phyloP scores from a whole-genome alignment of 2,113 vertebrate species.

The Nerophis ophidion region DNA sequence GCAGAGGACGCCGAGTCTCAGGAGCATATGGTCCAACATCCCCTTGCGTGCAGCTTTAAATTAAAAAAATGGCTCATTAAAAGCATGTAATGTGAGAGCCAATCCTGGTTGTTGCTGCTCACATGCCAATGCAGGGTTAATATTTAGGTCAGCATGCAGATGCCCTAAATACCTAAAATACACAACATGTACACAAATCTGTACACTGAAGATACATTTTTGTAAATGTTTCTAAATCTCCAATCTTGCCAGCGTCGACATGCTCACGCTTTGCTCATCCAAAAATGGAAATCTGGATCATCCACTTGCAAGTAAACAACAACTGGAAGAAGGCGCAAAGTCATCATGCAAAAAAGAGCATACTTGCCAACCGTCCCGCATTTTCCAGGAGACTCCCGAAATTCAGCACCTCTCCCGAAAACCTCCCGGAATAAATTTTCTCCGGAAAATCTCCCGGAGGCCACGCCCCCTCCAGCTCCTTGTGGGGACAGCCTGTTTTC shows the following conservation, averaged over 20 bases:
- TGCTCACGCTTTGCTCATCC: constrained; percentile 13
- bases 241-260: constrained; percentile 36
- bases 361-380: no score
- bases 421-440: no score
- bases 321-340: constrained; percentile 6
- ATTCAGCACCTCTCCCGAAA: no score
- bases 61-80: constrained; percentile 30
- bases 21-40: no score
- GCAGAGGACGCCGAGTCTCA: no score
- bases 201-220: neutral
- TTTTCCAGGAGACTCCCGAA: no score
- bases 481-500: no score
- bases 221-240: constrained; percentile 28
- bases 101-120: constrained; percentile 17
- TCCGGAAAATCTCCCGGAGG: no score
- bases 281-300: constrained; percentile 8
- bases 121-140: constrained; percentile 24
- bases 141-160: constrained; percentile 43
- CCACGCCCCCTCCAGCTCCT: no score
- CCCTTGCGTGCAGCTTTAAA: no score
- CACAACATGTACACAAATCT: constrained; percentile 5
- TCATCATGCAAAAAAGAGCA: constrained; percentile 30
- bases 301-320: constrained; percentile 7
- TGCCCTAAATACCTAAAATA: constrained; percentile 25
- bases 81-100: neutral